These are phyloP conservation scores for Glyptemys insculpta DNA, from an alignment of 2,797 vertebrate species.

Conservation along the genomic window DNA sequence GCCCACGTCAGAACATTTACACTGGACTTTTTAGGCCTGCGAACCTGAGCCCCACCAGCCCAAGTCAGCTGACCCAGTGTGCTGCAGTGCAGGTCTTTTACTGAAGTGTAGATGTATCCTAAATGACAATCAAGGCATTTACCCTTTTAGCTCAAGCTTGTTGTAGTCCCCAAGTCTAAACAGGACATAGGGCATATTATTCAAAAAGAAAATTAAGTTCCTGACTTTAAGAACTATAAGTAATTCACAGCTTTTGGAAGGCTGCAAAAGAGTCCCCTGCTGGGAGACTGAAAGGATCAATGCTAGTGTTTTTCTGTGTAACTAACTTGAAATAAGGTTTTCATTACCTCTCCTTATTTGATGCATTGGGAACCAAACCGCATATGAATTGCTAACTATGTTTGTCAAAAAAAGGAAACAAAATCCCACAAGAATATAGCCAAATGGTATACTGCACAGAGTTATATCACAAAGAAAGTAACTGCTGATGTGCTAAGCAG, in stretches of 20 bases:
- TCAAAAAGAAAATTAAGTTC: slow-evolving; percentile 37
- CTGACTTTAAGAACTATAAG: background rate
- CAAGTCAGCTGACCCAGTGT: background rate
- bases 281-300: slow-evolving; percentile 4
- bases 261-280: background rate
- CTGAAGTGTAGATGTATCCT: background rate
- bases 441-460: background rate
- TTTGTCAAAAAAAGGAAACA: background rate
- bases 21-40: background rate
- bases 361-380: slow-evolving; percentile 3
- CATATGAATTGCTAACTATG: slow-evolving; percentile 26
- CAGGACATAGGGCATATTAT: background rate
- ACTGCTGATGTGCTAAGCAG: background rate
- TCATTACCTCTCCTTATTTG: slow-evolving; percentile 55
- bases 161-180: background rate
- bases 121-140: background rate
- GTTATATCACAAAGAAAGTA: slow-evolving; percentile 29
- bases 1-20: background rate
- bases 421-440: slow-evolving; percentile 29
- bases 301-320: slow-evolving; percentile 26
- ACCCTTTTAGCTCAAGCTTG: background rate
- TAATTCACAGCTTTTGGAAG: slow-evolving; percentile 31
- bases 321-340: slow-evolving; percentile 54
- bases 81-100: background rate
- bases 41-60: background rate